A percentile compares a stretch with the other conserved stretches of the same genome.
Conservation (phyloP, 2,797 vertebrate species). For the Parambassis ranga region DNA sequence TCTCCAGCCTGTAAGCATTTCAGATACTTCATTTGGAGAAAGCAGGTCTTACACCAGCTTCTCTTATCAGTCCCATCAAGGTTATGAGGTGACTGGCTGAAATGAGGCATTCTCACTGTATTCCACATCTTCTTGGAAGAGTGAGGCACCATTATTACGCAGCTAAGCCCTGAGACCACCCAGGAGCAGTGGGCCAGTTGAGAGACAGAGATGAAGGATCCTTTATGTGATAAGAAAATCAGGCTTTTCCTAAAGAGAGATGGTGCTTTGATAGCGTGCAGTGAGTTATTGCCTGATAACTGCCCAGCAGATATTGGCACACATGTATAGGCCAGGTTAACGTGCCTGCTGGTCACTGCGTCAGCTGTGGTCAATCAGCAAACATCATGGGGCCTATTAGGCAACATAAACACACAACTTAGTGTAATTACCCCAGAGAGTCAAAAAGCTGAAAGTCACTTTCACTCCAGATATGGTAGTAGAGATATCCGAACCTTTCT, state of each 20-base stretch:
- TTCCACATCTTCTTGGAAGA: slow-evolving; percentile 76
- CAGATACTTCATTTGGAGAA: slow-evolving; percentile 25
- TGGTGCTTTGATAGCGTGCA: slow-evolving; percentile 62
- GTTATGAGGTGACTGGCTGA: slow-evolving; percentile 61
- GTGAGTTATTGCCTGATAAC: slow-evolving; percentile 49
- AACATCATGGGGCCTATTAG: slow-evolving; percentile 74
- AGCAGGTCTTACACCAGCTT: slow-evolving; percentile 7
- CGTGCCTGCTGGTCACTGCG: slow-evolving; percentile 3
- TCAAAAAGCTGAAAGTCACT: slow-evolving; percentile 69
- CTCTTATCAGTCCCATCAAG: slow-evolving; percentile 64
- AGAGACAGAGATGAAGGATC: slow-evolving; percentile 49
- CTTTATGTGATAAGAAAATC: slow-evolving; percentile 71
- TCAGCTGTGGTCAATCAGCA: slow-evolving; percentile 46
- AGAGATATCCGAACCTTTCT: slow-evolving; percentile 14
- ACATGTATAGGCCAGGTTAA: slow-evolving; percentile 18
- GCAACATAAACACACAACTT: slow-evolving; percentile 78
- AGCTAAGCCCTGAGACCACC: slow-evolving; percentile 76
- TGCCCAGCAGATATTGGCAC: slow-evolving; percentile 47
- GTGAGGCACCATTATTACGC: slow-evolving; percentile 56
- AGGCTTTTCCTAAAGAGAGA: slow-evolving; percentile 54
- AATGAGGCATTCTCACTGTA: slow-evolving; percentile 70
- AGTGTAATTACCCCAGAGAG: slow-evolving; percentile 73
- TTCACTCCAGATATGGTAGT: slow-evolving; percentile 66
- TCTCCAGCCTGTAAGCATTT: slow-evolving; percentile 10
- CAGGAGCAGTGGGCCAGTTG: slow-evolving; percentile 66